phyloP scores from a whole-genome alignment of 2,888 invertebrate genomes.

The Malacosoma neustria region DNA sequence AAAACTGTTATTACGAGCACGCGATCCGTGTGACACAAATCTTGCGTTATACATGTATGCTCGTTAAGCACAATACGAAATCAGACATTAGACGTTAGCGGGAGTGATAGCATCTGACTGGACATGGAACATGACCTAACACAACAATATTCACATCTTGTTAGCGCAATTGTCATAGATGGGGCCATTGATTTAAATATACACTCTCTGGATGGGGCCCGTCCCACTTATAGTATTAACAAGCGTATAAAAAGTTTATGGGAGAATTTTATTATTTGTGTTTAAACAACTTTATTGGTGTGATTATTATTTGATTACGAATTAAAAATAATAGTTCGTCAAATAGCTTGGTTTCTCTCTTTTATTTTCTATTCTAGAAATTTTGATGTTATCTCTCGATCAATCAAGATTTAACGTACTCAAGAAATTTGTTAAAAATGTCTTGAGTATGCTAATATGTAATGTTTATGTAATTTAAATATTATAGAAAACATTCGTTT shows the following conservation, averaged over 20 bases:
- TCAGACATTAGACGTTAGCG: conserved; percentile 14
- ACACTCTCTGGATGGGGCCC: too few relatives aligned
- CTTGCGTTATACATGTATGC: conserved; percentile 9
- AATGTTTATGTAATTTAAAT: too few relatives aligned
- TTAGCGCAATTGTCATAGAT: conserved; percentile 44
- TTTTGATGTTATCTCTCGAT: too few relatives aligned
- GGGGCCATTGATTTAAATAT: conserved; percentile 21
- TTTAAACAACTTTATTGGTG: background rate
- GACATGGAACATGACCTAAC: conserved; percentile 36
- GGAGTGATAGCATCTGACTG: background rate
- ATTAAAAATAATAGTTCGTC: too few relatives aligned
- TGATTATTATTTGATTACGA: background rate
- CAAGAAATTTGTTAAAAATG: too few relatives aligned
- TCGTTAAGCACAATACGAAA: conserved; percentile 28
- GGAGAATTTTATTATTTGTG: background rate
- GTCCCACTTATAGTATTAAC: background rate
- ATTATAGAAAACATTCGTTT: too few relatives aligned
- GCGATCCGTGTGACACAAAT: background rate
- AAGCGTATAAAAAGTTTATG: background rate
- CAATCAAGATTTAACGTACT: too few relatives aligned
- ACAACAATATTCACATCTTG: conserved; percentile 38
- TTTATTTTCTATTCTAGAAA: too few relatives aligned
- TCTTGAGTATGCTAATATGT: too few relatives aligned
- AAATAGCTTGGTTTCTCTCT: too few relatives aligned
- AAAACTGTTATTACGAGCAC: conserved; percentile 1